Base-by-base conservation (phyloP, 92 coral and sea anemone species). In the Epizoanthus ramosus region DNA sequence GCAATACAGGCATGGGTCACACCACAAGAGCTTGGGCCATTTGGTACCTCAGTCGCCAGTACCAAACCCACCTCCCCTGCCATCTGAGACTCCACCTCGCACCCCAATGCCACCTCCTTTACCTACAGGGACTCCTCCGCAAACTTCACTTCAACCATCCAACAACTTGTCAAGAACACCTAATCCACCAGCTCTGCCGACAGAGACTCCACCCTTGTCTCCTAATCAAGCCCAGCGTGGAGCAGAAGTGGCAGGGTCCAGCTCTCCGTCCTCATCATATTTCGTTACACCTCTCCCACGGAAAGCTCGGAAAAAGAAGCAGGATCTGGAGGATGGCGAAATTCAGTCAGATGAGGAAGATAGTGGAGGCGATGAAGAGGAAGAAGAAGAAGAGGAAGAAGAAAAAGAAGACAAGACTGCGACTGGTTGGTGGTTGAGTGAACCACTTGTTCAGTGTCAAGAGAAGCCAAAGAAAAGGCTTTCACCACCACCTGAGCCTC, bases 351-450 rank as follows among this genome's bases (percentile, higher is more conserved):
- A 85, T 54, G 87, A 80, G 25, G 80, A 72, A 14, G 68, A 43
- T 5, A 17, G 21, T 2, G 28, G 67, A 21, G 86, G 70, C 18
- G 87, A 84, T 3, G 63, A 9, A 17, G 84, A 28, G 31, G 31
- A 81, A 3, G 88, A 71, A 5, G 28, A 80, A n/a, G 90, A 21
- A 7, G 86, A 81, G 17, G 76, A 19, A 3, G 80, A 87, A 15
- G 87, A 83, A 9, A 84, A 80, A 58, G 70, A 57, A 43, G 87
- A 68, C 6, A 70, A 75, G 65, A 31, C 23, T 6, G 60, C 54
- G 16, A 91, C 75, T 21, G 93, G 93, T 1, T 97, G 98, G 98
- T 97, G 99, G 99, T 57, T 92, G 18, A 79, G 68, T n/a, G 92
- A 90, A 54, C 99, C 99, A 3, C 80, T 97, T 17, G 72, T 41